Evolutionary conservation across 2,797 vertebrate species (phyloP), one percentile per base, ranked within the genome.

Genomic region (Enteromius afrohamiltoni): DNA sequence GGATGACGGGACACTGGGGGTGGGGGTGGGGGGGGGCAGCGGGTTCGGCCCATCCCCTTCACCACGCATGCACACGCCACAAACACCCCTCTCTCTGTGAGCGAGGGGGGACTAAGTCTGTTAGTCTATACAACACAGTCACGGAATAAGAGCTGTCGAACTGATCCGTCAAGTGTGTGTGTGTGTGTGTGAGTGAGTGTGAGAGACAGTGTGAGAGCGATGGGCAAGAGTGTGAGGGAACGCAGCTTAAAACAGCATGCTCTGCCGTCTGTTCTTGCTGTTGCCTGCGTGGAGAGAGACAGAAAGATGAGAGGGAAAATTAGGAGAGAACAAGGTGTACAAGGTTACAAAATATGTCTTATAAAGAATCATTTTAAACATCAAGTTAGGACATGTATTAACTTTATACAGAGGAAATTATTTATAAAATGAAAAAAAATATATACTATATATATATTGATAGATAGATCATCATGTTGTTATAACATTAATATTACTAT

Each of bases 261-360:
- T 99, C 93, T 99, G 98, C 95, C 98, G 96, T 95, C 98, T 96
- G 97, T 96, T 98, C 95, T 98, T 99, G 91, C 96, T 92, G 88
- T 98, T 97, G 86, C 96, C 98, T 99, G 90, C 88, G 91, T 95
- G 49, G 47, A 83, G 4, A 78, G 21, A 81, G 14, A 86, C 9
- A 71, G 14, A 74, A 21, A 26, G 3, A 75, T 16, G 34, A 74
- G 47, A n/a, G 31, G 6, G 6, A 47, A 8, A 8, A 51, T 13
- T 29, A 67, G 29, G 11, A 65, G 17, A 49, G 65, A 67, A 34
- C 21, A 45, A 76, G 45, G 7, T 45, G 23, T 17, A 47, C 68
- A 81, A 42, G n/a, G 26, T 16, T 73, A 23, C 2, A 42, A 69
- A 60, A 70, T 17, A 6, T 7, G 14, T 62, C 14, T 62, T 17